phyloP scores from a whole-genome alignment of 35 echinoderm and acorn worm genomes.

The Apostichopus californicus region DNA sequence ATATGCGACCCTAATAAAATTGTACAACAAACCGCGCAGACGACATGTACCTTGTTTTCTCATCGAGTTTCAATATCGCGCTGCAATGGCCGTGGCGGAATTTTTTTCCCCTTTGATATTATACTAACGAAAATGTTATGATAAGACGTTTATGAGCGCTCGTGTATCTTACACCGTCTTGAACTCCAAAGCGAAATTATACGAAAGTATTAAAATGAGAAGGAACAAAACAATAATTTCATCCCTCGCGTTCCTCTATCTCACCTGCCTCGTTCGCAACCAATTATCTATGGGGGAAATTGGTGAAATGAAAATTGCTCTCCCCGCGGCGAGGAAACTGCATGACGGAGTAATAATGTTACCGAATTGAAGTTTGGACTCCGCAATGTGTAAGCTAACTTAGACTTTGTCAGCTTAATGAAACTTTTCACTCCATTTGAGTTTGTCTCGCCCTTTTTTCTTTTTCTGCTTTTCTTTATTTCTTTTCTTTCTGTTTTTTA shows the following conservation, averaged over 20 bases:
- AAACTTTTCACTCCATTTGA: slow-evolving; percentile 48
- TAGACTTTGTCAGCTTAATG: slow-evolving; percentile 23
- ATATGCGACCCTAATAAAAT: too few relatives aligned
- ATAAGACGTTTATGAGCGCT: neutral
- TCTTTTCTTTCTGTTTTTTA: neutral
- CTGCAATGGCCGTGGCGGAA: too few relatives aligned
- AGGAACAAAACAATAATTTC: slow-evolving; percentile 17
- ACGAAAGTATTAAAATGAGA: slow-evolving; percentile 9
- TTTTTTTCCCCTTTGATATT: too few relatives aligned
- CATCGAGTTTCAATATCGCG: too few relatives aligned
- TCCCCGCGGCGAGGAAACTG: slow-evolving; percentile 44
- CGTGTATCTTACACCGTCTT: neutral
- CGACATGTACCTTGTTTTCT: too few relatives aligned
- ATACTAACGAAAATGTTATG: slow-evolving; percentile 4
- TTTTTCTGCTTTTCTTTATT: neutral
- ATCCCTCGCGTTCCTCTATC: slow-evolving; percentile 2
- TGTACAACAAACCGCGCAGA: too few relatives aligned
- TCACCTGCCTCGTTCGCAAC: slow-evolving; percentile 50
- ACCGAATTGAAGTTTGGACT: slow-evolving; percentile 31
- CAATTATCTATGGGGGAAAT: slow-evolving; percentile 51
- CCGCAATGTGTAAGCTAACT: slow-evolving; percentile 24
- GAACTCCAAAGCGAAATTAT: neutral
- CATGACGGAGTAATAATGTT: slow-evolving; percentile 55
- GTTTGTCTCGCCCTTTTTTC: slow-evolving; percentile 11
- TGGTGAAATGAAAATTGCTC: slow-evolving; percentile 56